Base-by-base conservation (phyloP, 1,140 invertebrate species). In the Littorina saxatilis region DNA sequence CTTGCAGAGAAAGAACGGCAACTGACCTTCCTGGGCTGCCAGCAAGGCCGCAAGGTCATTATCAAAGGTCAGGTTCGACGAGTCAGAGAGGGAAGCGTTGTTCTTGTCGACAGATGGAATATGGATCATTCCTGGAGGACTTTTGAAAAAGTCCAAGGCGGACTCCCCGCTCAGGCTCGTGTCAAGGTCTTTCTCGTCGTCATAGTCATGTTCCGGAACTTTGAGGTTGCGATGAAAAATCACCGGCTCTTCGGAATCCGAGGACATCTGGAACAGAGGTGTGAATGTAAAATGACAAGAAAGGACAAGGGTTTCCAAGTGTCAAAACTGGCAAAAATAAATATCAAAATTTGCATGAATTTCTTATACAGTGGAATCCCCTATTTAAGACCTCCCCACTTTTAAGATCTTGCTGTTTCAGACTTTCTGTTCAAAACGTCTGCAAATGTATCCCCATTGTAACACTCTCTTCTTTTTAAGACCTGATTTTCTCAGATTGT, bases 131-230 rank as follows among this genome's bases (percentile, higher is more conserved):
- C 40, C 58, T 35, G 15, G 20, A 39, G 35, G 40, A 52, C 27
- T 20, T 50, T 63, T 82, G 73, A 76, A 47, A 52, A 70, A 20
- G 55, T 68, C 72, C 43, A 27, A 23, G 15, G 74, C 39, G 9
- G 39, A 35, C 2, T 82, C 66, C 20, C 81, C 74, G 79, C 79
- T 87, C 15, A 86, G 84, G 73, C 87, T 87, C 27, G 87, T 85
- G 76, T 90, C 89, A 27, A 88, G 61, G 43, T 88, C 88, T 83
- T 89, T 88, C 35, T 88, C 87, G 77, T 86, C 84, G 74, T 88
- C 89, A 73, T 85, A 83, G 15, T 68, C 50, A 29, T 82, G 27
- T 20, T 82, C 63, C 32, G 81, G 47, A 0, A 82, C 58, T 15
- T 84, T 85, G 39, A 86, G 61, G 55, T 80, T 79, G 39, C 87